These are phyloP conservation scores for Dermatemys mawii DNA, from an alignment of 2,113 vertebrate genomes.

Conservation along the genomic window DNA sequence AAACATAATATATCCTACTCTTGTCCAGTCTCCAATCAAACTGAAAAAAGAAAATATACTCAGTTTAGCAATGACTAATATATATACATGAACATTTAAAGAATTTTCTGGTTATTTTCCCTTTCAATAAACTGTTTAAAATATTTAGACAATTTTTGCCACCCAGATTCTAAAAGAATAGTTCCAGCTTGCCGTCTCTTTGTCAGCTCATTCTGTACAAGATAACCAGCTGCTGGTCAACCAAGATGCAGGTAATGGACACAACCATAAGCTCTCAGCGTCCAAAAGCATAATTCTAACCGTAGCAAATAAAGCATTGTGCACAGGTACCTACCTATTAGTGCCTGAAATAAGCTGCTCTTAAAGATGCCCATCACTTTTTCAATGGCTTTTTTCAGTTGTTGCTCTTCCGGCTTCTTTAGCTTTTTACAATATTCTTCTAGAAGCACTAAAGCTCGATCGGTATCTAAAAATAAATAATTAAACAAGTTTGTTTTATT, in stretches of 20 bases:
- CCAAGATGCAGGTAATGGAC: neutral
- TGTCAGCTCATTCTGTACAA: neutral
- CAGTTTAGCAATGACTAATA: neutral
- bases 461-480: constrained; percentile 84
- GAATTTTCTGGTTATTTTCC: neutral
- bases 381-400: constrained; percentile 91
- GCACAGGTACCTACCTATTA: constrained; percentile 88
- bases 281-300: neutral
- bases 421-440: constrained; percentile 94
- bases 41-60: neutral
- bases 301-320: constrained; percentile 1
- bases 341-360: constrained; percentile 94
- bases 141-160: neutral
- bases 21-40: neutral
- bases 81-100: neutral
- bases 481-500: constrained; percentile 15
- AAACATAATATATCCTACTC: neutral
- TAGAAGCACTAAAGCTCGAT: constrained; percentile 88
- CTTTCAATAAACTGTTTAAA: neutral
- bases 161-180: neutral
- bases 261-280: neutral
- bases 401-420: constrained; percentile 89
- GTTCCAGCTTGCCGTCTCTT: neutral
- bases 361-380: constrained; percentile 94
- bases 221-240: neutral